Base-by-base conservation (phyloP, 2,797 vertebrate genomes). In the Harpagifer antarcticus region DNA sequence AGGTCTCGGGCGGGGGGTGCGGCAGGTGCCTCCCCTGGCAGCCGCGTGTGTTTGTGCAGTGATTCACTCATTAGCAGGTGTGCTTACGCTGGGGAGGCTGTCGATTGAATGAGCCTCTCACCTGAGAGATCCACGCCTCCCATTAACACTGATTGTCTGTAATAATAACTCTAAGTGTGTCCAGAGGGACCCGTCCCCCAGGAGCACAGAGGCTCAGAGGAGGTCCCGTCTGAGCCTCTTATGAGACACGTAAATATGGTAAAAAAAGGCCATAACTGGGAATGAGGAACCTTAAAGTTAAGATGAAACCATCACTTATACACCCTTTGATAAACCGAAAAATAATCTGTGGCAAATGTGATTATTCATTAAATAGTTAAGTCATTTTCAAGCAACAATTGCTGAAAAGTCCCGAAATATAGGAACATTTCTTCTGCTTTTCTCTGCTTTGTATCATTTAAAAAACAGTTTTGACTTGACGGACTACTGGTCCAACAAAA, bases 151-250 rank as follows among this genome's bases (percentile, higher is more conserved):
- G 78, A 92, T 94, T 93, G 84, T 86, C 74, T 85, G 85, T 93
- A 94, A 94, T 93, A 94, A 94, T 93, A 88, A 93, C 88, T 85
- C 81, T 86, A 86, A 94, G 91, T 79, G 85, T 69, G 84, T 92
- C 92, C 27, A 31, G 68, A 79, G 93, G 88, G 90, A 90, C 68
- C n/a, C 33, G 61, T 79, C 83, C 84, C 87, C 61, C 70, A 79
- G 70, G 77, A 83, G 86, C 85, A 65, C 74, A 23, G 56, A 54
- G 64, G 63, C 80, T 74, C 82, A 13, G 59, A 71, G 82, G 86
- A 63, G 68, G 66, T 45, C 52, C 50, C 63, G 55, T 68, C 59
- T 19, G 64, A 79, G 74, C 48, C 54, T 68, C 50, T 68, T 12
- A 61, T n/a, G 78, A 62, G 53, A 66, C 37, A 48, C 33, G 0